These are phyloP conservation scores for Drosophila auraria DNA, from an alignment of 1,140 invertebrate species.

Conservation along the genomic window DNA sequence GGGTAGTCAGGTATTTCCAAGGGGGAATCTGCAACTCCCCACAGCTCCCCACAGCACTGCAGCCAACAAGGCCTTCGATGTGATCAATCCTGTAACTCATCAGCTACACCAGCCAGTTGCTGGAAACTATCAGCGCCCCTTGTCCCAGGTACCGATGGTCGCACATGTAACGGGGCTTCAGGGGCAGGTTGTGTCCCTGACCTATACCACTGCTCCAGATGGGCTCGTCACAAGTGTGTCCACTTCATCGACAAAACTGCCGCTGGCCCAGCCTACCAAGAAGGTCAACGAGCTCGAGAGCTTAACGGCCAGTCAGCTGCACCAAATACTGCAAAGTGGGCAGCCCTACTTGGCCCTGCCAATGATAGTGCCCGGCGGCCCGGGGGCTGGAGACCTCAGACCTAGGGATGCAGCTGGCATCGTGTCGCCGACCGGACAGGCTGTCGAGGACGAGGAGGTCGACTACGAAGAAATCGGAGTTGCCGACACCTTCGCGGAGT, in stretches of 20 bases:
- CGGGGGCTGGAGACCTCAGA: not conserved
- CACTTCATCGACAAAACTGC: not conserved
- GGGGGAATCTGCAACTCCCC: too few species aligned
- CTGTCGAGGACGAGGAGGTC: slow-evolving; percentile 90
- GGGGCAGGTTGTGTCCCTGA: slow-evolving; percentile 26
- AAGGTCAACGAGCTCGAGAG: not conserved
- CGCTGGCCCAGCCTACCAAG: not conserved
- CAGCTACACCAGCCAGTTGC: not conserved
- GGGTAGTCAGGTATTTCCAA: too few species aligned
- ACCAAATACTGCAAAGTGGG: slow-evolving; percentile 12
- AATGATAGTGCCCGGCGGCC: slow-evolving; percentile 3
- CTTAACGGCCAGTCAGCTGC: slow-evolving; percentile 13
- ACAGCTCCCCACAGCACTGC: not conserved
- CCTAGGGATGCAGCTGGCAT: not conserved
- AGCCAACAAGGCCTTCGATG: not conserved
- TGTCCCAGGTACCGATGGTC: slow-evolving; percentile 10
- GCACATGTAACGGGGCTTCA: not conserved
- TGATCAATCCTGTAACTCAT: not conserved
- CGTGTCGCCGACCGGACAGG: not conserved
- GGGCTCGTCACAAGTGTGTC: slow-evolving; percentile 39
- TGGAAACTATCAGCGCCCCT: not conserved
- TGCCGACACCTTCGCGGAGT: slow-evolving; percentile 98
- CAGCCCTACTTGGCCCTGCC: slow-evolving; percentile 22
- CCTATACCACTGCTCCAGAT: slow-evolving; percentile 31
- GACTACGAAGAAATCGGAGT: slow-evolving; percentile 98